Base-by-base conservation (phyloP, 1,140 invertebrate species). In the Psilanteris sp. region DNA sequence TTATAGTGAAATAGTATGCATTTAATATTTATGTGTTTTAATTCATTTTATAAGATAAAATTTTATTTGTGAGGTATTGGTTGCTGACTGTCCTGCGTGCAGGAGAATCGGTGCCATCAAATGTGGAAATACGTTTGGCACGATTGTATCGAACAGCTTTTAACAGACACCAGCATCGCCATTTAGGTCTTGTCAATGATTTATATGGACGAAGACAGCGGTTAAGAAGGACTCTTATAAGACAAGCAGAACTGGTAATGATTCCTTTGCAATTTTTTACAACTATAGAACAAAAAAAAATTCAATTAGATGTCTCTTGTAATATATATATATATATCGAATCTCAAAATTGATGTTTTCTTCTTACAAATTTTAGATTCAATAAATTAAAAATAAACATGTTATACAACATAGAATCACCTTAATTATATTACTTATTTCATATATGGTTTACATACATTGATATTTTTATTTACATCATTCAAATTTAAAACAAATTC, bases 31-130 rank as follows among this genome's bases (percentile, higher is more conserved):
- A 8, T 31, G 14, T 26, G 7, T 2, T 9, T 10, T 20, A 20
- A 20, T 20, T 20, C 5, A 20, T 15, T 39, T 39, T 34, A 16
- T 26, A 34, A 27, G 9, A 16, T 16, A 10, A 20, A 14, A 10
- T 9, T 48, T 48, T 24, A 1, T 43, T 41, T 67, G 11, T 37
- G 15, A 88, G 93, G 14, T 96, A 94, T 84, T 96, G 94, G 94
- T 82, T 96, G 20, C 81, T 95, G 1, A 96, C 94, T 1, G 93
- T 95, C 16, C 89, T 95, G 29, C 81, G 91, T 75, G 81, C 91
- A 18, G 83, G 83, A 1, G 82, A 82, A 55, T 76, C 36, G 1
- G 77, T 86, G 13, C 86, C 83, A 13, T 75, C 81, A 1, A 85
- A 87, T 43, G 80, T 90, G 4, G 89, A 90, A 68, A 62, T 89